phyloP scores from a whole-genome alignment of 2,797 vertebrate species.

The Pyrocephalus nanus region DNA sequence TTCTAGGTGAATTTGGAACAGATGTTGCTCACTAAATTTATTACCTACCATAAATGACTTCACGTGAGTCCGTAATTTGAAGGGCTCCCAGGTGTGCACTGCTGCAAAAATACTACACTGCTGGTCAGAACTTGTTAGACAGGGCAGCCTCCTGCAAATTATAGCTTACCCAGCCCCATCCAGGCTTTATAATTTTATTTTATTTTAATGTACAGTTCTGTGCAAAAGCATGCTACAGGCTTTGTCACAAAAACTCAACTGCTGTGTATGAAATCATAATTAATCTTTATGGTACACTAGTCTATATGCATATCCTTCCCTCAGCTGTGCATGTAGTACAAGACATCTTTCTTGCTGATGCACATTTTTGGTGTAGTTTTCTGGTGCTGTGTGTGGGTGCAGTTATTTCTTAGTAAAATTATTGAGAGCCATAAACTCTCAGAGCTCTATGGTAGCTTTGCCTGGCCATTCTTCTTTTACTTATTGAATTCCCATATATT shows the following conservation, averaged over 20 bases:
- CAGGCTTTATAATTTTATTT: not conserved
- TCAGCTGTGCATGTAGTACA: not conserved
- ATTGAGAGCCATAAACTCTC: not conserved
- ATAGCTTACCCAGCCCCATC: not conserved
- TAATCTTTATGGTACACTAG: not conserved
- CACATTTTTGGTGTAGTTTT: not conserved
- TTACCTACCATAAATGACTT: constrained; percentile 37
- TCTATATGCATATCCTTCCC: not conserved
- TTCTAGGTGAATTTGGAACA: constrained; percentile 42
- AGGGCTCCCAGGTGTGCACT: constrained; percentile 44
- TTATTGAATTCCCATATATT: not conserved
- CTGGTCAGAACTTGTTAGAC: constrained; percentile 52
- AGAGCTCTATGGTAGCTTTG: not conserved
- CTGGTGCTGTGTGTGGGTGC: not conserved
- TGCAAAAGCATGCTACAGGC: not conserved
- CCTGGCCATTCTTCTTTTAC: not conserved
- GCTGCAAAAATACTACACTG: not conserved
- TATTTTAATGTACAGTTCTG: not conserved
- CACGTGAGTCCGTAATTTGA: constrained; percentile 1
- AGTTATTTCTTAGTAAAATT: not conserved
- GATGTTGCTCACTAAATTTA: constrained; percentile 56
- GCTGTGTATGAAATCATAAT: not conserved
- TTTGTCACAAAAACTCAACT: not conserved
- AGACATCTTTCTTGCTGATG: not conserved
- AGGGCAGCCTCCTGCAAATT: not conserved